A percentile compares a stretch with the other conserved stretches of the same genome.
phyloP scores from a whole-genome alignment of 2,113 vertebrate species.

The Sceloporus undulatus region DNA sequence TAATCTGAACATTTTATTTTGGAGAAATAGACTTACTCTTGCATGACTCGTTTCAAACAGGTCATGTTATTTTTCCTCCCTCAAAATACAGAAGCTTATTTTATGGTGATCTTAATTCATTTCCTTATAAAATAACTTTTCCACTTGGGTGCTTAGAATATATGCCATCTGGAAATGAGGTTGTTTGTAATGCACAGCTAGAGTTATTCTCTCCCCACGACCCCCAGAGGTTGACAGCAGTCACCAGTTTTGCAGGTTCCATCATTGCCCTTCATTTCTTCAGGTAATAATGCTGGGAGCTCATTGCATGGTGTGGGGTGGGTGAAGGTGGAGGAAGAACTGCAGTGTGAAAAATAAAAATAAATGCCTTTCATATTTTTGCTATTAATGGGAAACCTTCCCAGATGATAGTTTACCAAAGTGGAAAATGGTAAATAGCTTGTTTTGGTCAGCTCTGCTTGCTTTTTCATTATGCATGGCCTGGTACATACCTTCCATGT shows the following conservation, averaged over 20 bases:
- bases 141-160: conserved; percentile 61
- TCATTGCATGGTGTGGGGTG: neutral
- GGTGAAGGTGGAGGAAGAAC: neutral
- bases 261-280: conserved; percentile 24
- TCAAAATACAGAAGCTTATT: conserved; percentile 45
- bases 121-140: conserved; percentile 55
- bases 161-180: conserved; percentile 49
- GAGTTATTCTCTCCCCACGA: conserved; percentile 44
- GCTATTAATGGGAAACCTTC: neutral
- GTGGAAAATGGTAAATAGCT: neutral
- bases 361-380: conserved; percentile 21
- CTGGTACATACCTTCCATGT: too few relatives aligned
- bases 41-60: neutral
- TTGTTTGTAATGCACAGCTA: conserved; percentile 39
- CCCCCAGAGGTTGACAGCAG: conserved; percentile 37
- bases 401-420: neutral
- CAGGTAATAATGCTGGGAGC: conserved; percentile 4
- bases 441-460: conserved; percentile 5
- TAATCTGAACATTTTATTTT: conserved; percentile 31
- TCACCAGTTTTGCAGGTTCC: conserved; percentile 51
- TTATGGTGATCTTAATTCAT: conserved; percentile 28
- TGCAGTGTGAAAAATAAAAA: neutral
- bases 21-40: conserved; percentile 18
- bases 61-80: neutral
- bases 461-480: conserved; percentile 35